phyloP scores from a whole-genome alignment of 2,888 invertebrate genomes.

The Drosophila merina region DNA sequence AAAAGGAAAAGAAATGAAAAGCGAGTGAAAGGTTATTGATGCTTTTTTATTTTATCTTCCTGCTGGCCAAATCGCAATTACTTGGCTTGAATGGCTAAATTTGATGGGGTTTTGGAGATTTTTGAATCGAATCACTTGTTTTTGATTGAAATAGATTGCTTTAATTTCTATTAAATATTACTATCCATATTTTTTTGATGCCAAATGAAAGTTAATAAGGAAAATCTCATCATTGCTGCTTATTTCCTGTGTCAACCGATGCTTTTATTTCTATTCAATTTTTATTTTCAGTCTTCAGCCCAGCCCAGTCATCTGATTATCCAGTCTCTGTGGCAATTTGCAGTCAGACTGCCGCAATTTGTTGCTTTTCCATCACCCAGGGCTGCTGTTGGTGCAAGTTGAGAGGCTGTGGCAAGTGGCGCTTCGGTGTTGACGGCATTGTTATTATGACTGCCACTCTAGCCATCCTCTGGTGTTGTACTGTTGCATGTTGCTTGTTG shows the following conservation, averaged over 20 bases:
- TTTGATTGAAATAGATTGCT: slow-evolving; percentile 4
- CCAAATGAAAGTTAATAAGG: background rate
- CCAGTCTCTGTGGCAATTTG: slow-evolving; percentile 44
- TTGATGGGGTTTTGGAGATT: slow-evolving; percentile 34
- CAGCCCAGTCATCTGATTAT: slow-evolving; percentile 12
- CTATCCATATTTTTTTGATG: too few species aligned
- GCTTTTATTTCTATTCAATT: slow-evolving; percentile 27
- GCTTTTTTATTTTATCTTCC: slow-evolving; percentile 20
- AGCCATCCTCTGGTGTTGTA: slow-evolving; percentile 35
- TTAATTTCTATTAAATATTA: too few species aligned
- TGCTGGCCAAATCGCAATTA: slow-evolving; percentile 24
- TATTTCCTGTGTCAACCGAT: slow-evolving; percentile 13
- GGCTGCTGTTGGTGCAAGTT: slow-evolving; percentile 20
- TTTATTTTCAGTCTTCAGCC: slow-evolving; percentile 25
- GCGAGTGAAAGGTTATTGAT: slow-evolving; percentile 49
- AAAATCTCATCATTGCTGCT: background rate
- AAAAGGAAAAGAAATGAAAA: slow-evolving; percentile 20
- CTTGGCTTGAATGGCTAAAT: slow-evolving; percentile 32
- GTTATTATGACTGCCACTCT: slow-evolving; percentile 57
- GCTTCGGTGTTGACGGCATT: slow-evolving; percentile 52
- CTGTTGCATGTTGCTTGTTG: slow-evolving; percentile 42
- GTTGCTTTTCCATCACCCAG: slow-evolving; percentile 6
- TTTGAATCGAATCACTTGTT: background rate
- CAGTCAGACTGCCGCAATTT: slow-evolving; percentile 47
- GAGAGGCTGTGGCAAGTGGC: slow-evolving; percentile 48